Conservation (phyloP, 2,888 invertebrate species). For the Ypsolopha sequella region DNA sequence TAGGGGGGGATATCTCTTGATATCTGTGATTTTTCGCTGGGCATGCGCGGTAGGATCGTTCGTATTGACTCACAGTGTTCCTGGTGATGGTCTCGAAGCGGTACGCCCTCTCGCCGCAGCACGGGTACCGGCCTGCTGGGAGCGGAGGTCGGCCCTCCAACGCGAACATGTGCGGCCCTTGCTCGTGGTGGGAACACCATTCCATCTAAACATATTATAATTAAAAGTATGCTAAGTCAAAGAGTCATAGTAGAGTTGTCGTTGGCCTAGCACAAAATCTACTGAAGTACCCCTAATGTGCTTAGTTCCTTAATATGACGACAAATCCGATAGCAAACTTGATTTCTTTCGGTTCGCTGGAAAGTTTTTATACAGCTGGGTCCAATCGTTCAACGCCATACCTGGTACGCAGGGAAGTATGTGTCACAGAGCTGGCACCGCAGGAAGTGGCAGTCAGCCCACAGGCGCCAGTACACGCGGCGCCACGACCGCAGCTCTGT, state of each 20-base stretch:
- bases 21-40: no score
- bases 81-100: constrained; percentile 80
- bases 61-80: constrained; percentile 65
- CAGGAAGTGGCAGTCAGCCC: constrained; percentile 92
- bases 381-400: no score
- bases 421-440: constrained; percentile 84
- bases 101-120: constrained; percentile 89
- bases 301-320: no score
- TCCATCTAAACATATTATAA: constrained; percentile 68
- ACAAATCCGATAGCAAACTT: no score
- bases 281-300: no score
- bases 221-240: no score
- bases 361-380: no score
- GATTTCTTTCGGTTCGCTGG: no score
- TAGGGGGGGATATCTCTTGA: no score
- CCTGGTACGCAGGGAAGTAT: constrained; percentile 80
- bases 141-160: constrained; percentile 77
- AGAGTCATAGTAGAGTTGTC: no score
- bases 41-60: no score
- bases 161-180: constrained; percentile 80
- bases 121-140: constrained; percentile 85
- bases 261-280: no score
- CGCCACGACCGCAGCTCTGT: constrained; percentile 89
- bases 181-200: constrained; percentile 88
- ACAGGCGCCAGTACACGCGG: constrained; percentile 92